Percentiles rank a stretch among this genome's conserved stretches.
phyloP scores from a whole-genome alignment of 2,797 vertebrate species.

The Cuculus canorus region DNA sequence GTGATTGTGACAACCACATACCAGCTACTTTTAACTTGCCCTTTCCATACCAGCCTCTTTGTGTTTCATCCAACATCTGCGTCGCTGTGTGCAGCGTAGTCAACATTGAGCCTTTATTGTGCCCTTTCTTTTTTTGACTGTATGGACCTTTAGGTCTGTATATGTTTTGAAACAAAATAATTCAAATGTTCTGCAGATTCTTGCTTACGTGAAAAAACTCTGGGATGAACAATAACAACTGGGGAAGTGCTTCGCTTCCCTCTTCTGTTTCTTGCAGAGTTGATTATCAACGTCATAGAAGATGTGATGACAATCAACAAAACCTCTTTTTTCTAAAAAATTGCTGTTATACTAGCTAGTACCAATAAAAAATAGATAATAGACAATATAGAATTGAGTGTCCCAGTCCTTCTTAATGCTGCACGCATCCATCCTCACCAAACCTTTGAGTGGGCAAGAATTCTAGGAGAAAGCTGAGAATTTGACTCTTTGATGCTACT shows the following conservation, averaged over 20 bases:
- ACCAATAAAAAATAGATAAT: not conserved
- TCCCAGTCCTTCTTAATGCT: not conserved
- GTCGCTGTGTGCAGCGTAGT: not conserved
- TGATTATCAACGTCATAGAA: not conserved
- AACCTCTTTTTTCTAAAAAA: not conserved
- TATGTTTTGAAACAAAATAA: not conserved
- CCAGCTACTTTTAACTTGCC: not conserved
- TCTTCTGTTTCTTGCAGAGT: not conserved
- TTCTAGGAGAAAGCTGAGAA: not conserved
- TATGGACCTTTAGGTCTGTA: not conserved
- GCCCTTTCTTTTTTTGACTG: not conserved
- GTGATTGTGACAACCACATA: not conserved
- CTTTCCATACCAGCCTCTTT: not conserved
- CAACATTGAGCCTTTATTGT: not conserved
- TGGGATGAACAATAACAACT: not conserved
- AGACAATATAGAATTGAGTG: not conserved
- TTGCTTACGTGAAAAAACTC: not conserved
- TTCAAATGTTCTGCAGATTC: not conserved
- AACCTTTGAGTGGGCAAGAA: not conserved
- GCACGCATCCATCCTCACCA: not conserved
- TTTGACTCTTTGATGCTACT: not conserved
- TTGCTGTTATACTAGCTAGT: not conserved
- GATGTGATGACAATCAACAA: not conserved
- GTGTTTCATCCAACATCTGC: not conserved
- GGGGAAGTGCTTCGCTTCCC: not conserved